Percentiles rank a stretch among this genome's conserved stretches.
Conservation (phyloP, 37 sponge, comb jelly and placozoan genomes). For the Lycopodina hypogea region DNA sequence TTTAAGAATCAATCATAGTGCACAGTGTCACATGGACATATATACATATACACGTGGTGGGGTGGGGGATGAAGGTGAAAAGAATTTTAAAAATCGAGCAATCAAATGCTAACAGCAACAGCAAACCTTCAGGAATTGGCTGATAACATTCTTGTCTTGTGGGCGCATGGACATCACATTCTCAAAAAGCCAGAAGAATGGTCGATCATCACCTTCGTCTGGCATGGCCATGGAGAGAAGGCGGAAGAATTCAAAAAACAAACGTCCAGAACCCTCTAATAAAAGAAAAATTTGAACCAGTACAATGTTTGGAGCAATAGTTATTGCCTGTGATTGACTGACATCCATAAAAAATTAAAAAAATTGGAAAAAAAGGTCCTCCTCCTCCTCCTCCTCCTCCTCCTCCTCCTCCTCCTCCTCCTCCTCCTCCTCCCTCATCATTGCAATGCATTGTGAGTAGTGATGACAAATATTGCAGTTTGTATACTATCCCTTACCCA, state of each 20-base stretch:
- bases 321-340: neutral
- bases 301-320: neutral
- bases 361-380: no score
- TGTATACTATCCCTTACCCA: no score
- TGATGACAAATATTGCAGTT: no score
- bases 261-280: constrained; percentile 85
- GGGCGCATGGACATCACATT: constrained; percentile 94
- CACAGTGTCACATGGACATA: no score
- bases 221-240: constrained; percentile 69
- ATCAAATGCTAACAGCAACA: neutral
- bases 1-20: no score
- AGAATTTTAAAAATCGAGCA: no score
- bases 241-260: constrained; percentile 97
- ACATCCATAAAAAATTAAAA: no score
- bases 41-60: no score
- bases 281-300: neutral
- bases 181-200: constrained; percentile 96
- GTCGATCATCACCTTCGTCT: constrained; percentile 46
- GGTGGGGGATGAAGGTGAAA: no score
- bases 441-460: no score
- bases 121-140: constrained; percentile 80
- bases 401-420: constrained; percentile 28
- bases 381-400: constrained; percentile 9
- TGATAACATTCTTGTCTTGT: constrained; percentile 76
- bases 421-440: constrained; percentile 7